Evolutionary conservation across 2,113 vertebrate genomes (phyloP), one percentile per base, ranked within the genome.

Genomic region (Anolis sagrei): DNA sequence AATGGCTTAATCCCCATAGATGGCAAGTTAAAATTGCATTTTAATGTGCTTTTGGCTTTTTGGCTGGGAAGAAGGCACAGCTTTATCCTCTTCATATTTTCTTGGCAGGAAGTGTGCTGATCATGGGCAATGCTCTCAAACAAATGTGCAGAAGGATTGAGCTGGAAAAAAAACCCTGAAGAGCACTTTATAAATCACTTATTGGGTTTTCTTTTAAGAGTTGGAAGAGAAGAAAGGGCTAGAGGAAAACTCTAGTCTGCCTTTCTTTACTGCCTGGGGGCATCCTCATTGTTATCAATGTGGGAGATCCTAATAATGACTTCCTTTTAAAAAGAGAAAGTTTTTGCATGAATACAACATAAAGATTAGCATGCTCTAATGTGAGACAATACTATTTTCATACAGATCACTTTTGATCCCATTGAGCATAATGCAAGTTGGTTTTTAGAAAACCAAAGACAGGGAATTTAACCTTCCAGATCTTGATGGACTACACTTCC

Each of bases 21-120:
- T 44, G 36, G 18, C 70, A 66, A 66, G 16, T 72, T 32, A 84
- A 88, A 89, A n/a, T 29, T 1, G 1, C 8, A 27, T 75, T 90
- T 29, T 69, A 48, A 58, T 44, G 44, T n/a, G 11, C 7, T 21
- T 72, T 84, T 77, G 72, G 34, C 23, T 79, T 81, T 85, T 83
- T 1, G 14, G 49, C 82, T 34, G 44, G n/a, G 7, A 79, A 27
- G 61, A 69, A 32, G 49, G n/a, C 1, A 36, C n/a, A 64, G 18
- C 64, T 1, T 39, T 73, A 25, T 39, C 19, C 11, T 49, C 36
- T 39, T 73, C 34, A 73, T 73, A 73, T 39, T 73, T 39, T 39
- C 36, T 44, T 39, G 72, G 72, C 36, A 73, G 34, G 2, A 73
- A 73, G 9, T 10, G 11, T n/a, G 29, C 27, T 68, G 64, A 29